Base-by-base conservation (phyloP, 2,113 vertebrate species). In the Pelecanus crispus region DNA sequence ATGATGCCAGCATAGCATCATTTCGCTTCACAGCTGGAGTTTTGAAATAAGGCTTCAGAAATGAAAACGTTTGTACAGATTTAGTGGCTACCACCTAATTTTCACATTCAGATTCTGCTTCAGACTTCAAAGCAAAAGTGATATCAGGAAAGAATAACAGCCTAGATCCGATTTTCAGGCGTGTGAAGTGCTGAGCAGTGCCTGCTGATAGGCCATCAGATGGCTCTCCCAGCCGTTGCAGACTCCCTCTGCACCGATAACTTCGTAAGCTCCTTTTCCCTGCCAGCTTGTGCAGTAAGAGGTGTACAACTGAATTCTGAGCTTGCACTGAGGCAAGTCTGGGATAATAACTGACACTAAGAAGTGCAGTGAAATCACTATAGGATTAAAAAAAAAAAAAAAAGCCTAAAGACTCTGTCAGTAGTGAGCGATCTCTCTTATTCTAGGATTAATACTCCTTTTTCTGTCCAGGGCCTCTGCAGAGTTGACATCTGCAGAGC, bases 11-110 rank as follows among this genome's bases (percentile, higher is more conserved):
- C n/a, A 15, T 67, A 82, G 31, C 45, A 73, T 82, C 36, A 77
- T 92, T 95, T 93, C 66, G 70, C 47, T 92, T 90, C 85, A 70
- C 82, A 96, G 75, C 55, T 95, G 72, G 71, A 92, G n/a, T 65
- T 88, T 66, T 66, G 72, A 86, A 93, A 78, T 78, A 59, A 71
- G 44, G 24, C 70, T 90, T 86, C 50, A 65, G 85, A 94, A 83
- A 55, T 78, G 12, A 63, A 95, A 95, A 81, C 5, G 7, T 28
- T 38, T 34, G 44, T 45, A 72, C 49, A 63, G 55, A 85, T 88
- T 93, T 83, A 95, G 88, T 0, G 1, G 52, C 56, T 88, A 59
- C 65, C 77, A 81, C 52, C 28, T 88, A 85, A 87, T 90, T 94
- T 94, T 82, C 79, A 78, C 86, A 66, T 96, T 79, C 17, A 7